phyloP scores from a whole-genome alignment of 1,140 invertebrate genomes.

The Theocolax elegans region DNA sequence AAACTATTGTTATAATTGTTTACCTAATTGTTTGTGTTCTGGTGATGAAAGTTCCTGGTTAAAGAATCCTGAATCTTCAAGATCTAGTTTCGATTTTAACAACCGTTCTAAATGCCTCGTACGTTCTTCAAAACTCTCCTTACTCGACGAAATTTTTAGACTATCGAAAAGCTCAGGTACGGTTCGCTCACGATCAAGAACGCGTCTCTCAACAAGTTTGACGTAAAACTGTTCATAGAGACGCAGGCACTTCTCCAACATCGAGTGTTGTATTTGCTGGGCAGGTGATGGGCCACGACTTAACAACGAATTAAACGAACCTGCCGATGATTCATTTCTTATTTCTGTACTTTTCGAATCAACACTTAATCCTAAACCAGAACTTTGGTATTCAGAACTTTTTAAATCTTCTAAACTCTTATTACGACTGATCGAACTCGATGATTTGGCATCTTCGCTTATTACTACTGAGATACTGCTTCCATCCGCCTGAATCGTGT shows the following conservation, averaged over 20 bases:
- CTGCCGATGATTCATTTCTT: constrained; percentile 40
- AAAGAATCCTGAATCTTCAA: constrained; percentile 50
- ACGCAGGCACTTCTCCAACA: constrained; percentile 74
- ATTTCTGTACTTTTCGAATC: constrained; percentile 4
- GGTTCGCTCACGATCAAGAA: constrained; percentile 62
- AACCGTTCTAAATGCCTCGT: constrained; percentile 65
- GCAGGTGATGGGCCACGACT: constrained; percentile 55
- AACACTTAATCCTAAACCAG: constrained; percentile 30
- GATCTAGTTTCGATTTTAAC: constrained; percentile 57
- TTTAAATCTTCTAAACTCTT: constrained; percentile 63
- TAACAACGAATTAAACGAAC: constrained; percentile 49
- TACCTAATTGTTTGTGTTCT: constrained; percentile 38
- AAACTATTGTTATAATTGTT: not conserved
- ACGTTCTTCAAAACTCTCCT: constrained; percentile 62
- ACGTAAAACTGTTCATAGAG: constrained; percentile 78
- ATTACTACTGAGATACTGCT: constrained; percentile 57
- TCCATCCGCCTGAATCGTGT: constrained; percentile 48
- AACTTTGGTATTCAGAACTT: constrained; percentile 44
- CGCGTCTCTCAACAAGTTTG: constrained; percentile 66
- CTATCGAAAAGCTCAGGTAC: constrained; percentile 61
- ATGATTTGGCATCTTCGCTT: constrained; percentile 52
- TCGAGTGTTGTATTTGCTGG: constrained; percentile 62
- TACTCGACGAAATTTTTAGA: constrained; percentile 53
- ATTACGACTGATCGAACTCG: constrained; percentile 46
- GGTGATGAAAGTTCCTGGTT: constrained; percentile 46